Conservation (phyloP, 1,140 invertebrate genomes). For the Pygmarrhopalites habei region DNA sequence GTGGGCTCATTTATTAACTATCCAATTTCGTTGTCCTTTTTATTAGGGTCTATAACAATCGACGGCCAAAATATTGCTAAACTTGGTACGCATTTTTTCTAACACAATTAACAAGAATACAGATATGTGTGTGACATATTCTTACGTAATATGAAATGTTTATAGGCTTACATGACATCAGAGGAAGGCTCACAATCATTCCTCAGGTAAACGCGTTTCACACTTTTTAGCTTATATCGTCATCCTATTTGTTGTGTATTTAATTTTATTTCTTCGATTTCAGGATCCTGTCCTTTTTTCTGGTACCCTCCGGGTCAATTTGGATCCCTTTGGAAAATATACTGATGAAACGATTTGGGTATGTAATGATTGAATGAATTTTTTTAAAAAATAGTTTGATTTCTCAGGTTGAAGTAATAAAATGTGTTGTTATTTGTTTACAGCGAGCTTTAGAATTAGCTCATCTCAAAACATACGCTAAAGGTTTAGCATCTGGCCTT, state of each 20-base stretch:
- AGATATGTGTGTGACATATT: too few species aligned
- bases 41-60: conserved; percentile 42
- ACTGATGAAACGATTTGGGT: conserved; percentile 47
- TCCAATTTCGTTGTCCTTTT: too few species aligned
- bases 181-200: conserved; percentile 50
- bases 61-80: conserved; percentile 44
- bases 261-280: neutral
- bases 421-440: too few species aligned
- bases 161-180: conserved; percentile 40
- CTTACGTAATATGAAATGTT: too few species aligned
- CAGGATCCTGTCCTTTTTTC: conserved; percentile 46
- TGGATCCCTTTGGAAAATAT: conserved; percentile 48
- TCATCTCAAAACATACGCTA: conserved; percentile 48
- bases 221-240: neutral
- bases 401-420: too few species aligned
- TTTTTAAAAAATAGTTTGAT: too few species aligned
- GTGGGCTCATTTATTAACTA: too few species aligned
- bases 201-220: conserved; percentile 50
- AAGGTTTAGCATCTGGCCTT: conserved; percentile 42
- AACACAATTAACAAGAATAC: too few species aligned
- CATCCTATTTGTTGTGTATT: neutral
- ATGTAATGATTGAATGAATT: too few species aligned
- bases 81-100: too few species aligned
- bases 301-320: conserved; percentile 46
- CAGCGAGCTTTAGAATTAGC: conserved; percentile 46